Conservation (phyloP, 2,113 vertebrate species). For the Micromys minutus region DNA sequence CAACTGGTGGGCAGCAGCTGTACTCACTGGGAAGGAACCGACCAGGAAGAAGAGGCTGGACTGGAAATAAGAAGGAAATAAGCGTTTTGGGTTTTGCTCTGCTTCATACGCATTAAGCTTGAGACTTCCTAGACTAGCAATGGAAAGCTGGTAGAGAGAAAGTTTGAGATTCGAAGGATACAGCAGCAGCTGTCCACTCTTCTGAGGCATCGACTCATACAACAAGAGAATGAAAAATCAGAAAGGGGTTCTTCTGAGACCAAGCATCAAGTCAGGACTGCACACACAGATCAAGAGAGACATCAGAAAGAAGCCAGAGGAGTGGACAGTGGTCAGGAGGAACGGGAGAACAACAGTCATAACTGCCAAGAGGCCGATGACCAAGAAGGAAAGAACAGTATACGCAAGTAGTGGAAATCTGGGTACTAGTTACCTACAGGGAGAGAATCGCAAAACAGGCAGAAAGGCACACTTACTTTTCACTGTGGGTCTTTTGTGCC, state of each 20-base stretch:
- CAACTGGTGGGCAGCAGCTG: not conserved
- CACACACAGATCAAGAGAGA: not conserved
- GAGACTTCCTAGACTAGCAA: constrained; percentile 23
- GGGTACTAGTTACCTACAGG: not conserved
- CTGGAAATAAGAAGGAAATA: not conserved
- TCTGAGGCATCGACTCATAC: constrained; percentile 13
- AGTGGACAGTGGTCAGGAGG: not conserved
- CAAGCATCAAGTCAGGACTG: not conserved
- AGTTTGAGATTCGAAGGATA: constrained; percentile 40
- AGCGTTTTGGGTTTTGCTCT: not conserved
- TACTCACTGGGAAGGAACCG: not conserved
- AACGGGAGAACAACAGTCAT: not conserved
- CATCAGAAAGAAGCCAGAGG: not conserved
- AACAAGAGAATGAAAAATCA: constrained; percentile 27
- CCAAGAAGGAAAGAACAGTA: constrained; percentile 5
- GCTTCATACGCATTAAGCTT: not conserved
- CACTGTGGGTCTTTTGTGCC: constrained; percentile 61
- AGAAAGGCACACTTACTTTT: constrained; percentile 70
- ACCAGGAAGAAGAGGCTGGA: not conserved
- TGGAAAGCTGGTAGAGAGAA: not conserved
- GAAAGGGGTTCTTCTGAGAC: not conserved
- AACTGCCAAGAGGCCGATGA: not conserved
- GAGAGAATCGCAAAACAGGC: not conserved
- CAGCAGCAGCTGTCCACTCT: not conserved
- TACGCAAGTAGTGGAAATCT: not conserved